phyloP scores from a whole-genome alignment of 2,113 vertebrate species.

The Poeciliopsis turrubarensis region DNA sequence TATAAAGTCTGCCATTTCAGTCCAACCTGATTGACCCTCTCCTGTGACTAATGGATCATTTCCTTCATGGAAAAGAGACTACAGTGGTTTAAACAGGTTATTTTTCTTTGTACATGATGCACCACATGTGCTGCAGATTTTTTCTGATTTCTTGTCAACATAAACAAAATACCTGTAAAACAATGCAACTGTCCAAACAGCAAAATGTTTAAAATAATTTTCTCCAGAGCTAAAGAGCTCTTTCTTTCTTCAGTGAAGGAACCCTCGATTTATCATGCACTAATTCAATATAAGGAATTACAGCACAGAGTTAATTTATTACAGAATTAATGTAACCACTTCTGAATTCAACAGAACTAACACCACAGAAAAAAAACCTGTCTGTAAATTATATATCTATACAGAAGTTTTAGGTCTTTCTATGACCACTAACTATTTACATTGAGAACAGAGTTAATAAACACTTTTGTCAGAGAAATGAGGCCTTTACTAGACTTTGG shows the following conservation, averaged over 20 bases:
- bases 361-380: background rate
- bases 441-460: no score
- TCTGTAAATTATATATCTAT: background rate
- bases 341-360: background rate
- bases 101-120: background rate
- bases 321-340: background rate
- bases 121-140: background rate
- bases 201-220: background rate
- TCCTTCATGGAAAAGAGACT: background rate
- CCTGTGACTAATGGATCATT: background rate
- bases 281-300: background rate
- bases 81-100: background rate
- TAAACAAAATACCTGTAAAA: no score
- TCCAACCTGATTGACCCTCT: background rate
- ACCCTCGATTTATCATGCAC: background rate
- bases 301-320: background rate
- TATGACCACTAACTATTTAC: background rate
- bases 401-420: background rate
- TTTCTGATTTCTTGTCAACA: background rate
- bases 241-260: background rate
- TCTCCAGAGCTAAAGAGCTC: background rate
- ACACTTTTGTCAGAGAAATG: no score
- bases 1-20: background rate
- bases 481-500: no score
- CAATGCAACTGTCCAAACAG: background rate